A percentile compares a stretch with the other conserved stretches of the same genome.
phyloP scores from a whole-genome alignment of 2,113 vertebrate genomes.

The Melanocharis versteri region DNA sequence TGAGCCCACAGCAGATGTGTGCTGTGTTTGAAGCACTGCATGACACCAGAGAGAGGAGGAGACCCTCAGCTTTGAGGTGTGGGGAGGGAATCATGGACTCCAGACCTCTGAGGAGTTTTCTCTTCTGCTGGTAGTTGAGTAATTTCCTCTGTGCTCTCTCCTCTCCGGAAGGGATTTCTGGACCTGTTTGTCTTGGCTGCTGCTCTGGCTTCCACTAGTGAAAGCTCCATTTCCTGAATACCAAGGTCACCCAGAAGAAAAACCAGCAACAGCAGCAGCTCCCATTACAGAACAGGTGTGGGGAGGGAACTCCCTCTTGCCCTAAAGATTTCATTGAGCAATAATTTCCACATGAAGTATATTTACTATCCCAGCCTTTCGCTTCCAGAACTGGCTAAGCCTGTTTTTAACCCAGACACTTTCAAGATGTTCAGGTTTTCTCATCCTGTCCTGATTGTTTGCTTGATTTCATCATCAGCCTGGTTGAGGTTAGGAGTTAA shows the following conservation, averaged over 20 bases:
- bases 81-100: not conserved
- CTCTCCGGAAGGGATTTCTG: constrained; percentile 50
- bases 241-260: constrained; percentile 57
- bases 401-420: constrained; percentile 8
- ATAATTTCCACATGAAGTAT: constrained; percentile 38
- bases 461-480: constrained; percentile 20
- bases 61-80: not conserved
- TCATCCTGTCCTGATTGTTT: not conserved
- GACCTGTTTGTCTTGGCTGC: constrained; percentile 66
- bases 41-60: not conserved
- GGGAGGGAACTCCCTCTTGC: constrained; percentile 45
- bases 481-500: not conserved
- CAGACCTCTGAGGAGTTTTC: constrained; percentile 5
- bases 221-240: constrained; percentile 55
- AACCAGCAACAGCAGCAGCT: not conserved
- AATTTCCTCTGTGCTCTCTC: constrained; percentile 46
- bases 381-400: constrained; percentile 22
- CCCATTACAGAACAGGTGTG: constrained; percentile 60
- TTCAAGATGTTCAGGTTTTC: constrained; percentile 48
- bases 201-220: constrained; percentile 45
- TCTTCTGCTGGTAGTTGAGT: constrained; percentile 27
- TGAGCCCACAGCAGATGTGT: not conserved
- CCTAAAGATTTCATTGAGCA: constrained; percentile 36
- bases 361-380: constrained; percentile 25
- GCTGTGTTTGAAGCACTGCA: not conserved